Evolutionary conservation across 2,113 vertebrate genomes (phyloP), one percentile per base, ranked within the genome.

Genomic region (Apodemus sylvaticus): DNA sequence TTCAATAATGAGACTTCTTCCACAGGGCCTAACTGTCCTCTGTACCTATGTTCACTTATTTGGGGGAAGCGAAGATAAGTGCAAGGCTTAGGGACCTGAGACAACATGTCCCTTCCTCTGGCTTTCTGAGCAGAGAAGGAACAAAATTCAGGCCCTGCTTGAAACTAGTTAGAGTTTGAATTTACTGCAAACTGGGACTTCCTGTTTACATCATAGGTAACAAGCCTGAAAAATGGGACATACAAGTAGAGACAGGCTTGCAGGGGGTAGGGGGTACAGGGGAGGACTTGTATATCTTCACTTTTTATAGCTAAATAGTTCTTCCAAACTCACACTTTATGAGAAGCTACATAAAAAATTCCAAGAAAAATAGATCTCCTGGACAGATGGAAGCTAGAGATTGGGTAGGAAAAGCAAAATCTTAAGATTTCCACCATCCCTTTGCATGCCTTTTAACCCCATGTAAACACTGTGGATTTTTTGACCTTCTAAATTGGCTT

Each of bases 401-500:
- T 85, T 39, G 51, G 36, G 5, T 53, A 48, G 71, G 74, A 60
- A 86, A 88, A 73, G 22, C 86, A 74, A 70, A 89, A 39, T 29
- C 64, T 91, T 91, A 51, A 77, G 64, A 58, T 83, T 88, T 62
- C 66, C 16, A 96, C 53, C 83, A 19, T 90, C 77, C 17, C 95
- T 0, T 76, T n/a, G 55, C 26, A n/a, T 89, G 48, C 70, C 74
- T 94, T 76, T 93, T 95, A 95, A 91, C 74, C 70, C 83, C 45
- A 89, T 66, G 34, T 85, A 97, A 97, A 90, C 39, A 66, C 42
- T 88, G 74, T 85, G 79, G 64, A n/a, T 51, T 96, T 95, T 90
- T 94, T 96, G 91, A 89, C 92, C 90, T 94, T 96, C 76, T 88
- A 96, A 95, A 96, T 95, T 98, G 91, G 74, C 78, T 95, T 93